A percentile compares a stretch with the other conserved stretches of the same genome.
Conservation (phyloP, 2,797 vertebrate genomes). For the Okamejei kenojei region DNA sequence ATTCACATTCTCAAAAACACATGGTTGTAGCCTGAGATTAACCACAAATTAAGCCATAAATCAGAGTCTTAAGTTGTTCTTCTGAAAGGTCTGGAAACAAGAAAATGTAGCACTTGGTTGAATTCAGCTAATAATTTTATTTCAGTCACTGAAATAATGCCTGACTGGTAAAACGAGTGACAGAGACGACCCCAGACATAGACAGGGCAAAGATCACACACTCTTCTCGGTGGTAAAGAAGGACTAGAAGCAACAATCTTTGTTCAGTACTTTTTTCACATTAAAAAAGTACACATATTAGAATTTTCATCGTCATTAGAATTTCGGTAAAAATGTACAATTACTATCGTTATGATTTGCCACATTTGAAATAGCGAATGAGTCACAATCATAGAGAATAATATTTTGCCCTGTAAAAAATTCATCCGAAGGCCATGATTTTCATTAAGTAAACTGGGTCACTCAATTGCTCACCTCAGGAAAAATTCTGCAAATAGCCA, state of each 20-base stretch:
- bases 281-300: neutral
- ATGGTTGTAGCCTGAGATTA: too few species aligned
- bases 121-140: neutral
- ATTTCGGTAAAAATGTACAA: neutral
- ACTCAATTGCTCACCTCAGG: neutral
- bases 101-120: too few species aligned
- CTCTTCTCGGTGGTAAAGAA: neutral
- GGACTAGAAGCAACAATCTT: neutral
- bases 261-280: neutral
- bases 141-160: neutral
- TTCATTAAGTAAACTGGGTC: neutral
- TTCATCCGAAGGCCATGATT: neutral
- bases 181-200: too few species aligned
- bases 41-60: too few species aligned
- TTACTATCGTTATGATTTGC: neutral
- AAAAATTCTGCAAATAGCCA: neutral
- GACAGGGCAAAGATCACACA: neutral
- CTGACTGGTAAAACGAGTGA: neutral
- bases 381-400: neutral
- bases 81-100: too few species aligned
- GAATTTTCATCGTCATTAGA: neutral
- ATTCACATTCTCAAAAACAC: too few species aligned
- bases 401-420: neutral
- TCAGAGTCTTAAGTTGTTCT: too few species aligned
- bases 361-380: neutral